A percentile compares a stretch with the other conserved stretches of the same genome.
Evolutionary conservation across 2,113 vertebrate species (phyloP).

Genomic region (Pelmatolapia mariae): DNA sequence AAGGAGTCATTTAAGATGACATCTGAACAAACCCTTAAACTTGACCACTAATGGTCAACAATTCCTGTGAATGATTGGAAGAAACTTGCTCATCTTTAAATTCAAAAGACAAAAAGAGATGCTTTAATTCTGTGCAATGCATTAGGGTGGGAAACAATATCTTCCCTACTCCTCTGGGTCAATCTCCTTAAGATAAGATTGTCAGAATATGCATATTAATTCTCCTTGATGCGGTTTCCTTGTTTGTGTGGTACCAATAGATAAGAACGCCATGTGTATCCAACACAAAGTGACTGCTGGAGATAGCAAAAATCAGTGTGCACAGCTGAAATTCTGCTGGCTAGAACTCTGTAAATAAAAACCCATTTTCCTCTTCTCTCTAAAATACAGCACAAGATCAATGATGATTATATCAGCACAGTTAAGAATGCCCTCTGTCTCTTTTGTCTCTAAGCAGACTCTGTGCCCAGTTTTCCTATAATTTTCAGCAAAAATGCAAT

Average conservation of each 20-base stretch:
- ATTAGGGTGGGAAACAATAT: neutral
- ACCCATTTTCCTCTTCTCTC: neutral
- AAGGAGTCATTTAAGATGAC: neutral
- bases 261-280: constrained; percentile 23
- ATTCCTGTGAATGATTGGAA: neutral
- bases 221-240: constrained; percentile 16
- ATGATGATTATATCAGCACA: neutral
- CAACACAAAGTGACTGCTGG: neutral
- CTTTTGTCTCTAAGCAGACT: neutral
- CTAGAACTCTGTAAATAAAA: constrained; percentile 13
- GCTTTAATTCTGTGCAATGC: neutral
- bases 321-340: constrained; percentile 1
- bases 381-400: neutral
- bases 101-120: neutral
- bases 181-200: constrained; percentile 1
- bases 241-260: constrained; percentile 18
- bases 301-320: constrained; percentile 17
- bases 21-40: neutral
- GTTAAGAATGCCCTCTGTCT: neutral
- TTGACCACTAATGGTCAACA: neutral
- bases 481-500: neutral
- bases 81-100: neutral
- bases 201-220: constrained; percentile 34
- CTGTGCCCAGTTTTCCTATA: neutral
- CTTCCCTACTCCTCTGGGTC: neutral